These are phyloP conservation scores for Acromyrmex charruanus DNA, from an alignment of 1,140 invertebrate genomes.

Conservation along the genomic window DNA sequence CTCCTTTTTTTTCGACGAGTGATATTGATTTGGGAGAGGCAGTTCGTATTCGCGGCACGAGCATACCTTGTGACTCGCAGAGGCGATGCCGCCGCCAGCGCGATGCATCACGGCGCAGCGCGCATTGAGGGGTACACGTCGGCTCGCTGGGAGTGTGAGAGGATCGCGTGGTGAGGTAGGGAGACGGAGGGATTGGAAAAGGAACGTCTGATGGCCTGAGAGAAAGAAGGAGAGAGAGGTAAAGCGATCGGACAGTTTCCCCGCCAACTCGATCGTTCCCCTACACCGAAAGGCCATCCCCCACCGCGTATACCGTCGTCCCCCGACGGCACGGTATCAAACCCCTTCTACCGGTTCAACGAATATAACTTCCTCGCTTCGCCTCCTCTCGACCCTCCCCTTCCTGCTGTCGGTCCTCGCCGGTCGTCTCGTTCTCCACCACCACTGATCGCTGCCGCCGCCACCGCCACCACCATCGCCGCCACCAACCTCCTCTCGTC, in stretches of 20 bases:
- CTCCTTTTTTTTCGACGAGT: slow-evolving; percentile 83
- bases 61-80: slow-evolving; percentile 82
- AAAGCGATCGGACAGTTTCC: slow-evolving; percentile 73
- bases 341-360: slow-evolving; percentile 72
- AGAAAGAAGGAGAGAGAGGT: slow-evolving; percentile 41
- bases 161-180: slow-evolving; percentile 33
- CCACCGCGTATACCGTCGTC: slow-evolving; percentile 23
- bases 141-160: slow-evolving; percentile 60
- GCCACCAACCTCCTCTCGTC: slow-evolving; percentile 48
- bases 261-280: slow-evolving; percentile 58
- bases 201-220: neutral
- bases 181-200: slow-evolving; percentile 33
- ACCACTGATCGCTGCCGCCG: slow-evolving; percentile 62
- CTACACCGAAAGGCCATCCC: slow-evolving; percentile 67
- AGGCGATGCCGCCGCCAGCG: slow-evolving; percentile 80
- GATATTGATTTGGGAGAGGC: slow-evolving; percentile 86
- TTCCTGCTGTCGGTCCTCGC: slow-evolving; percentile 57
- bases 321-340: slow-evolving; percentile 61
- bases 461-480: slow-evolving; percentile 44
- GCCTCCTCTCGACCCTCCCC: slow-evolving; percentile 53
- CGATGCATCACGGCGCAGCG: slow-evolving; percentile 83
- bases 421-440: slow-evolving; percentile 33
- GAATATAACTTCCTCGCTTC: slow-evolving; percentile 72
- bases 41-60: slow-evolving; percentile 84
- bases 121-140: slow-evolving; percentile 78